Evolutionary conservation across 2,113 vertebrate genomes (phyloP).

Genomic region (Rhinoptilus africanus): DNA sequence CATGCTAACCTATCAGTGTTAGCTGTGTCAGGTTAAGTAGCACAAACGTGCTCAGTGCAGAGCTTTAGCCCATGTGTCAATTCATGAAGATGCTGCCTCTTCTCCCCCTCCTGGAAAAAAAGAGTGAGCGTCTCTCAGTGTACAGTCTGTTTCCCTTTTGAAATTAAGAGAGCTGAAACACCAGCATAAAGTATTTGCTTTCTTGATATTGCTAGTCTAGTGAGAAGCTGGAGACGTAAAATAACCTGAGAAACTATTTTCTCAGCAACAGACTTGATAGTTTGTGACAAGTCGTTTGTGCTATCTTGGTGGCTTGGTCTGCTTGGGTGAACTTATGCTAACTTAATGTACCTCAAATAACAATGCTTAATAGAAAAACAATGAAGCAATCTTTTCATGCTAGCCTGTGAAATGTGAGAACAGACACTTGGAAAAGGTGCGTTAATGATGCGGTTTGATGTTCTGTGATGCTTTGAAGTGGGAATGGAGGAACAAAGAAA

Average conservation of each 20-base stretch:
- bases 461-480: slow-evolving; percentile 4
- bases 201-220: background rate
- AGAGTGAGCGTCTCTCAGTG: background rate
- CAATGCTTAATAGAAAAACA: background rate
- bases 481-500: background rate
- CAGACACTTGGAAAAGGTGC: background rate
- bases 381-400: background rate
- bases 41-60: background rate
- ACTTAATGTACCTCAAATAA: background rate
- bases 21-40: background rate
- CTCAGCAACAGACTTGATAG: background rate
- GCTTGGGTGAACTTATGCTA: background rate
- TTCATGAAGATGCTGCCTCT: background rate
- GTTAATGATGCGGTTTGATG: slow-evolving; percentile 25
- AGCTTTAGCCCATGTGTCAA: background rate
- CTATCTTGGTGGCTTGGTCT: background rate
- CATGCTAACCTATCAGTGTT: background rate
- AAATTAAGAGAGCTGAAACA: background rate
- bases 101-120: background rate
- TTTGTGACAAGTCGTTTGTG: background rate
- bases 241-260: background rate
- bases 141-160: background rate
- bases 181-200: background rate
- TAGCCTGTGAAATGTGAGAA: background rate
- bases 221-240: background rate